Evolutionary conservation across 2,888 invertebrate genomes (phyloP), one percentile per base, ranked within the genome.

Genomic region (Amphipoea lucens): DNA sequence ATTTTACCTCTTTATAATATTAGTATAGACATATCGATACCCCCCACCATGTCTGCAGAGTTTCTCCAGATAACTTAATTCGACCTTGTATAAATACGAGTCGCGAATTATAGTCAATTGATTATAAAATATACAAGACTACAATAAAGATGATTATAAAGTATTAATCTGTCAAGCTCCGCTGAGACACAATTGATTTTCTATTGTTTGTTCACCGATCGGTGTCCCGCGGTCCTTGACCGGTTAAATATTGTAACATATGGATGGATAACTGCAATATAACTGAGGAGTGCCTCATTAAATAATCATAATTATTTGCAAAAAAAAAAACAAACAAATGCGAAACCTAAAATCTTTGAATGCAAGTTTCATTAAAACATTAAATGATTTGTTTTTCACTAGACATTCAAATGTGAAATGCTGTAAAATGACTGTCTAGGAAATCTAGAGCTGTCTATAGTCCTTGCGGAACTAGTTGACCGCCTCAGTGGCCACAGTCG

Each of bases 91-190:
- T 48, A 69, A 42, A 54, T n/a, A n/a, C 4, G 5, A 57, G 60
- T 67, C 17, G 40, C 63, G 40, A 82, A 86, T 74, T 71, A 51
- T 54, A 14, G 63, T 72, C 67, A 66, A 42, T 72, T 23, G 45
- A 40, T 70, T 65, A 40, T 12, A 12, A 23, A 51, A 48, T 62
- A 70, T 76, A 14, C 14, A 60, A 62, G 12, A 29, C 51, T 70
- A 65, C 48, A 67, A 17, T 7, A 11, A 57, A 70, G 48, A 42
- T 12, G 29, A 23, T 54, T 17, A 72, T n/a, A 0, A n/a, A 54
- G 17, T 36, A 63, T 42, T 20, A n/a, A n/a, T n/a, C n/a, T n/a
- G n/a, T n/a, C n/a, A n/a, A n/a, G n/a, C n/a, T n/a, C n/a, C n/a
- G n/a, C n/a, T n/a, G n/a, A n/a, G n/a, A n/a, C n/a, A n/a, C n/a